phyloP scores from a whole-genome alignment of 2,888 invertebrate genomes.

The Fragum sueziense region DNA sequence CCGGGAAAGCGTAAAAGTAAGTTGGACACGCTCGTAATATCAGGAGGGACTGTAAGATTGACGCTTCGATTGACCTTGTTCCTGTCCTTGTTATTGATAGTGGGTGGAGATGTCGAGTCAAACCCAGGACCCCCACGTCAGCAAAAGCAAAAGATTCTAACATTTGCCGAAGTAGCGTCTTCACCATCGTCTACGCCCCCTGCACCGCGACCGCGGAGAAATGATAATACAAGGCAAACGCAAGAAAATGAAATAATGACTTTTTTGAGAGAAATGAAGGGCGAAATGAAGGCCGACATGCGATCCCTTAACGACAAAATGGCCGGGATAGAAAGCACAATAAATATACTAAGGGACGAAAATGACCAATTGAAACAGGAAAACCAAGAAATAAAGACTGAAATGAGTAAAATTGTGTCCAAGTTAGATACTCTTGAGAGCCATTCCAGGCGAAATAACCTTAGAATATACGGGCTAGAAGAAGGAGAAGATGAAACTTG shows the following conservation, averaged over 20 bases:
- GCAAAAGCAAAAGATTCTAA: background rate
- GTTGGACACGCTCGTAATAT: no score
- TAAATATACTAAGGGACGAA: slow-evolving; percentile 13
- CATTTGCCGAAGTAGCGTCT: no score
- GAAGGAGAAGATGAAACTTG: background rate
- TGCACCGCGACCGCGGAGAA: background rate
- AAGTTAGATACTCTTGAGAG: slow-evolving; percentile 1
- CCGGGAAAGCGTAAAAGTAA: no score
- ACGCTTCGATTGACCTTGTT: background rate
- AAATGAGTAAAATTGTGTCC: background rate
- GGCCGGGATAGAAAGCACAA: background rate
- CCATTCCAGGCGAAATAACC: background rate
- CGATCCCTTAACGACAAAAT: slow-evolving; percentile 11
- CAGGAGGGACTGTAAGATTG: no score
- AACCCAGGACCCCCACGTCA: background rate
- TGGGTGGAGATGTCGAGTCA: background rate
- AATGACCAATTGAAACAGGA: slow-evolving; percentile 23
- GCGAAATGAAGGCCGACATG: background rate
- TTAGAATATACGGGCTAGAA: background rate
- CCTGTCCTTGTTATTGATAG: background rate
- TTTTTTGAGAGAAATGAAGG: slow-evolving; percentile 14
- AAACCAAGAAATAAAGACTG: slow-evolving; percentile 2
- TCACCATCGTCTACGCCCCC: background rate
- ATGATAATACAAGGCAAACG: no score
- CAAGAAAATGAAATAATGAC: slow-evolving; percentile 5